Conservation (phyloP, 1,140 invertebrate genomes). For the Cyphomyrmex costatus region DNA sequence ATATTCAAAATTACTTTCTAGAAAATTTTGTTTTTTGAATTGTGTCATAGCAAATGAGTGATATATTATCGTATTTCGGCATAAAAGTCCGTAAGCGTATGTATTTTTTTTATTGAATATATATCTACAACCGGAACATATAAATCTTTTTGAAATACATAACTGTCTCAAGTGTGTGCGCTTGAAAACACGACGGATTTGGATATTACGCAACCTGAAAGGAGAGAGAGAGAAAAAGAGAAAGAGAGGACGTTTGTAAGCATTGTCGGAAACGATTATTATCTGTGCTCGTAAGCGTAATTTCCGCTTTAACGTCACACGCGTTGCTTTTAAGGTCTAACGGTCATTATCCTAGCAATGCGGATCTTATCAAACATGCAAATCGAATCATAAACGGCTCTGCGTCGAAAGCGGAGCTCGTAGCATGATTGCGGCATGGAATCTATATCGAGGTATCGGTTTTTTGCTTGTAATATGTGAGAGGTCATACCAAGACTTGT, state of each 20-base stretch:
- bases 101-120: neutral
- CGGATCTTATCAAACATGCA: conserved; percentile 71
- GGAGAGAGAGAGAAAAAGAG: conserved; percentile 10
- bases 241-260: conserved; percentile 23
- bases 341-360: conserved; percentile 67
- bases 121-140: neutral
- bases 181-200: neutral
- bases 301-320: conserved; percentile 64
- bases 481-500: neutral
- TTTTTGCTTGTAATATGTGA: conserved; percentile 30
- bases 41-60: too few species aligned
- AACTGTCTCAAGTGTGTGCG: neutral
- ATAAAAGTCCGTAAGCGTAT: neutral
- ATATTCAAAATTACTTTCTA: too few species aligned
- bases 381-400: conserved; percentile 68
- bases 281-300: conserved; percentile 36
- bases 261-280: conserved; percentile 56
- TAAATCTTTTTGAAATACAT: conserved; percentile 9
- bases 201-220: conserved; percentile 22
- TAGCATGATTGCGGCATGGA: conserved; percentile 47
- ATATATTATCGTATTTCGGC: neutral
- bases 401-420: conserved; percentile 55
- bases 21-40: too few species aligned
- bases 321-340: conserved; percentile 71
- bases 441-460: conserved; percentile 39